Percentiles rank a stretch among this genome's conserved stretches.
Conservation (phyloP, 2,113 vertebrate species). For the Rattus rattus region DNA sequence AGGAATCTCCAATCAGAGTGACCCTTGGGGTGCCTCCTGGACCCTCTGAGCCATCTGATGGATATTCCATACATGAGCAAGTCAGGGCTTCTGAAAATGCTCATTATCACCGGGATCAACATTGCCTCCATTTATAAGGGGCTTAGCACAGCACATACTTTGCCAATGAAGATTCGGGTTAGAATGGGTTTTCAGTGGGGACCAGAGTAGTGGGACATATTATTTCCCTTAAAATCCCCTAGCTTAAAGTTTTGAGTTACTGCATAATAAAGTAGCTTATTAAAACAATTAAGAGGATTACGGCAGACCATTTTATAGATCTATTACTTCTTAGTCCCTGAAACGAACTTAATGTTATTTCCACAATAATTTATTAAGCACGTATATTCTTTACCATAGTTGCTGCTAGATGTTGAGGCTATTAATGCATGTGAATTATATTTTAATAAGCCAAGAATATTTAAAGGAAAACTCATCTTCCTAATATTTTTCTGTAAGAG, state of each 20-base stretch:
- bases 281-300: conserved; percentile 45
- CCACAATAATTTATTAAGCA: conserved; percentile 32
- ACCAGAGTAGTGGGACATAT: background rate
- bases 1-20: background rate
- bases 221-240: background rate
- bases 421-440: conserved; percentile 31
- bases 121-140: background rate
- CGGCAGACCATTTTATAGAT: background rate
- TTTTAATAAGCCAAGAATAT: conserved; percentile 50
- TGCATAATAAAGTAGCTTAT: background rate
- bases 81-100: background rate
- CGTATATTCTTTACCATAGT: background rate
- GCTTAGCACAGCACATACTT: background rate
- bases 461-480: conserved; percentile 34
- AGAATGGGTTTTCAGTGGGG: background rate
- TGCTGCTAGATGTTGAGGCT: background rate
- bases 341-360: conserved; percentile 56
- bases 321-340: background rate
- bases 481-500: conserved; percentile 18
- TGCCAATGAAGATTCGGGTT: background rate
- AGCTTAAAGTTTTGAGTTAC: background rate
- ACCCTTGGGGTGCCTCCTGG: background rate
- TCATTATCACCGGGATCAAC: background rate
- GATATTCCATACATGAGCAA: background rate
- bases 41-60: background rate